Base-by-base conservation (phyloP, 2,113 vertebrate species). In the Platysteira castanea region DNA sequence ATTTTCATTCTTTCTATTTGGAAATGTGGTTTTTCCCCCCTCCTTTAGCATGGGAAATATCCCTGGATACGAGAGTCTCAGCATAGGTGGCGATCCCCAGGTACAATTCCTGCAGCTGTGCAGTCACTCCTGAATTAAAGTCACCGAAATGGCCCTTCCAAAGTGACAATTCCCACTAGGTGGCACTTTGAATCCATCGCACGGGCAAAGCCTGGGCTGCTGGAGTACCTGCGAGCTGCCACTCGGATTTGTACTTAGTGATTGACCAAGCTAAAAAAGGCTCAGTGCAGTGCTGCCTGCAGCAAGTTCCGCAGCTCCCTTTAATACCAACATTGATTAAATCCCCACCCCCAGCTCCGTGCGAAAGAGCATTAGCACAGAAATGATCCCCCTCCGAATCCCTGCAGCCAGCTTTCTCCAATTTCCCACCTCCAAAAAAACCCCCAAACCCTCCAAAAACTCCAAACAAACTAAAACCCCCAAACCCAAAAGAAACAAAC, bases 161-260 rank as follows among this genome's bases (percentile, higher is more conserved):
- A 26, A 65, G 53, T 14, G 56, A 1, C 37, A 6, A 61, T 87
- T 69, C 76, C 95, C 97, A 91, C 96, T 96, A 97, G 97, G 93
- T 97, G 96, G 96, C 97, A 94, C 88, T 96, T 97, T 44, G 46
- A 69, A 86, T 92, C 92, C 96, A 47, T 2, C 2, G 54, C 71
- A 54, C 2, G 54, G 61, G 8, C 56, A 21, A 4, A 84, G 13
- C 35, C 52, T 11, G 1, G 42, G 42, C 52, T 54, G 47, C 65
- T 41, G 44, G 54, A 69, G 28, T 4, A 44, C 57, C 69, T 65
- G 33, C 2, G 85, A 76, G 27, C 71, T 78, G 63, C 85, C 67
- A 2, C 83, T 78, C 63, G 49, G 24, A 47, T 85, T 47, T 88
- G 73, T 71, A 52, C 78, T 64, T 35, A 59, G 52, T 44, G 94